A percentile compares a stretch with the other conserved stretches of the same genome.
phyloP scores from a whole-genome alignment of 2,113 vertebrate species.

The Caretta caretta region DNA sequence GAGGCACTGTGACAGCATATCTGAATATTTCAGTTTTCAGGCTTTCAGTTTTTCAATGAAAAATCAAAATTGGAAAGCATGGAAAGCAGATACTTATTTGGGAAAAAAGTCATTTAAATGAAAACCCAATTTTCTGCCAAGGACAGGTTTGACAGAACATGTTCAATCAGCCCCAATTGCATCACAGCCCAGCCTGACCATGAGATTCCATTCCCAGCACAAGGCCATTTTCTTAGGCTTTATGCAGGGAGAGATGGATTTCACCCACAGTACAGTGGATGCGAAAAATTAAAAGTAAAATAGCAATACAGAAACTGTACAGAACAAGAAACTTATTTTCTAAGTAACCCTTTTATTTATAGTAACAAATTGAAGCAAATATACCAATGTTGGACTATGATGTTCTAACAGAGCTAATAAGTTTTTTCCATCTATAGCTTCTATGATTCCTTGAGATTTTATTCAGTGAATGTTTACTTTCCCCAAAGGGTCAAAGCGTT shows the following conservation, averaged over 20 bases:
- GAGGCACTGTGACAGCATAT: neutral
- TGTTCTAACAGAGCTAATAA: neutral
- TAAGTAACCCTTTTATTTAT: neutral
- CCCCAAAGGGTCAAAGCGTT: neutral
- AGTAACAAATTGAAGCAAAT: neutral
- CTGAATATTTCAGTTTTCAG: neutral
- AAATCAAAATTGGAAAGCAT: neutral
- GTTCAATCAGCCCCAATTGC: neutral
- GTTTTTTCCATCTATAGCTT: neutral
- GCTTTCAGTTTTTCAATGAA: accelerated
- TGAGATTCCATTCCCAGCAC: neutral
- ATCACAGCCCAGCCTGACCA: neutral
- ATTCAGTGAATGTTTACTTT: too few species aligned
- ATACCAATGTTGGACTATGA: neutral
- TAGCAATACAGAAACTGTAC: neutral
- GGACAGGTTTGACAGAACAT: neutral
- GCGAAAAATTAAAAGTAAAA: neutral
- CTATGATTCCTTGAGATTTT: neutral
- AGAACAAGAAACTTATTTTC: neutral
- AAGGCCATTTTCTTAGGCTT: neutral
- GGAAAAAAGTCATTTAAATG: neutral
- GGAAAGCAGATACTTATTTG: accelerated
- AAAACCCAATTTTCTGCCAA: neutral
- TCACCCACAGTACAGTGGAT: neutral
- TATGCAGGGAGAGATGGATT: neutral